These are phyloP conservation scores for Girardinichthys multiradiatus DNA, from an alignment of 2,113 vertebrate genomes.

Conservation along the genomic window DNA sequence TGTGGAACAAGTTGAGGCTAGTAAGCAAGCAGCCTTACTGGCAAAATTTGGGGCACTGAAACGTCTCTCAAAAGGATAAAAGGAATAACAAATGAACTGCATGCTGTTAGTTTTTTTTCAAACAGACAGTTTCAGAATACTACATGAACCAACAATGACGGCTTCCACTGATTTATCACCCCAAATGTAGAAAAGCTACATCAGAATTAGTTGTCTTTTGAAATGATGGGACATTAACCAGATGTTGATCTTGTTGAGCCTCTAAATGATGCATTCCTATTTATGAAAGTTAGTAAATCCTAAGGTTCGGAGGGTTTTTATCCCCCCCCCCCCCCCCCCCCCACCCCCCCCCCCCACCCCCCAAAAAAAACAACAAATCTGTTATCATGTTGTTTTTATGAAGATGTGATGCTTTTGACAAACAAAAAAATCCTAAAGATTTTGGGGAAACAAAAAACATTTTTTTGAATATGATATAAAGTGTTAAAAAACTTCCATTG, in stretches of 20 bases:
- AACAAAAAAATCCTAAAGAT: neutral
- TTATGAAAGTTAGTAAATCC: neutral
- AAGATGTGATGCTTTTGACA: neutral
- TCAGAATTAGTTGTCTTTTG: neutral
- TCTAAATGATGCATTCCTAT: neutral
- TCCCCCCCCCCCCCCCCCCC: too few relatives aligned
- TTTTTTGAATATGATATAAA: too few relatives aligned
- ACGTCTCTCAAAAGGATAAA: conserved; percentile 3
- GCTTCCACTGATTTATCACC: neutral
- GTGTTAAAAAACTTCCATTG: too few relatives aligned
- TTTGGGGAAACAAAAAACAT: neutral
- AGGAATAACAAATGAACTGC: neutral
- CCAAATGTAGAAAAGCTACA: neutral
- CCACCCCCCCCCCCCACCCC: too few relatives aligned
- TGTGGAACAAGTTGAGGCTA: neutral
- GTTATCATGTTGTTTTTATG: neutral
- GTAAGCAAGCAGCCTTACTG: neutral
- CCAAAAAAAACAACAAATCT: neutral
- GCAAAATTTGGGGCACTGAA: conserved; percentile 2
- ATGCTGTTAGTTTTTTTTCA: neutral
- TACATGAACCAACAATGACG: too few relatives aligned
- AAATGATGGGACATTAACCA: neutral
- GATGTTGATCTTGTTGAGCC: neutral
- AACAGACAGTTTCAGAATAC: neutral
- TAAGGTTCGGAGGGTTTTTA: neutral